phyloP scores from a whole-genome alignment of 2,888 invertebrate species.

The Amaurobius ferox region DNA sequence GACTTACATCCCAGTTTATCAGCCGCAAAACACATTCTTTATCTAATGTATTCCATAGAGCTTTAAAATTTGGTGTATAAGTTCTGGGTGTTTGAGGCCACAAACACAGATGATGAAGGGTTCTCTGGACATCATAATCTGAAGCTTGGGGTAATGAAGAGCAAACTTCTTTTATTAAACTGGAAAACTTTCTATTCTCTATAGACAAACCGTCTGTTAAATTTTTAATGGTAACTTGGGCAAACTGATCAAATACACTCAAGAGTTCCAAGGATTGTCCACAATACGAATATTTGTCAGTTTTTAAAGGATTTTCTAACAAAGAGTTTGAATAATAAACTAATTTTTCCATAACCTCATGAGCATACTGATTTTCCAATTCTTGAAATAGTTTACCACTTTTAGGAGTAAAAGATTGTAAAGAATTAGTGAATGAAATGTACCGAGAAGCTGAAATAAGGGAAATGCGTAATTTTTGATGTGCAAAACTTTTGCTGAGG shows the following conservation, averaged over 20 bases:
- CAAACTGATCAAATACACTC: slow-evolving; percentile 13
- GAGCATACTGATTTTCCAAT: slow-evolving; percentile 55
- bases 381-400: slow-evolving; percentile 40
- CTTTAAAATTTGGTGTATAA: slow-evolving; percentile 39
- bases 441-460: too few species aligned
- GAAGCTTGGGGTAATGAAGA: background rate
- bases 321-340: slow-evolving; percentile 11
- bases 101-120: slow-evolving; percentile 42
- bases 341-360: slow-evolving; percentile 41
- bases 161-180: background rate
- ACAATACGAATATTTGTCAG: background rate
- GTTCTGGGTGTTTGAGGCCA: slow-evolving; percentile 47
- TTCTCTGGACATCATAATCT: slow-evolving; percentile 23
- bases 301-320: slow-evolving; percentile 18
- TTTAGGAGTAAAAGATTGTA: background rate
- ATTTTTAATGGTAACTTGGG: slow-evolving; percentile 27
- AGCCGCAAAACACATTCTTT: slow-evolving; percentile 32
- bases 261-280: background rate
- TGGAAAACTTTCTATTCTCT: slow-evolving; percentile 25
- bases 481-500: background rate
- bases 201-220: slow-evolving; percentile 6
- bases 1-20: slow-evolving; percentile 28
- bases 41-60: slow-evolving; percentile 52
- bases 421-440: too few species aligned
- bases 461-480: too few species aligned